phyloP scores from a whole-genome alignment of 1,140 invertebrate genomes.

The Phymorhynchus buccinoides region DNA sequence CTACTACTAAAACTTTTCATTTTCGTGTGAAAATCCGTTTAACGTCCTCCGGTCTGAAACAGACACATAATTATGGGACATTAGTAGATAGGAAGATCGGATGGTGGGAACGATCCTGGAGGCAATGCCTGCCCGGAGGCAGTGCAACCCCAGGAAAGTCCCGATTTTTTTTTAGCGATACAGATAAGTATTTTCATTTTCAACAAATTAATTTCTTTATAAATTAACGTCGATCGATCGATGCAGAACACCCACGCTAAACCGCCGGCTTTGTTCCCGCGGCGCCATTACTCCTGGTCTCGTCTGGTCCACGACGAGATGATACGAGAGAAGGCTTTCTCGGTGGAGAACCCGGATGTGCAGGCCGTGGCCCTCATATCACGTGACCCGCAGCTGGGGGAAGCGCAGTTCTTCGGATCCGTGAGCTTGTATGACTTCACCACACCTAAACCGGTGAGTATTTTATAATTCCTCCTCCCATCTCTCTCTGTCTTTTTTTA shows the following conservation, averaged over 20 bases:
- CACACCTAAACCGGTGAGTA: constrained; percentile 11
- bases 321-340: constrained; percentile 6
- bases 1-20: too few relatives aligned
- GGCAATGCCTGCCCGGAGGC: too few relatives aligned
- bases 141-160: too few relatives aligned
- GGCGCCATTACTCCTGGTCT: constrained; percentile 18
- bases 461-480: too few relatives aligned
- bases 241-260: neutral
- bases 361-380: constrained; percentile 9
- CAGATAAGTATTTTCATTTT: too few relatives aligned
- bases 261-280: neutral
- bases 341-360: constrained; percentile 15
- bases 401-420: constrained; percentile 18
- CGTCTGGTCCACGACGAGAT: constrained; percentile 2
- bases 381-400: constrained; percentile 2
- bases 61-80: too few relatives aligned
- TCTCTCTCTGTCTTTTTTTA: too few relatives aligned
- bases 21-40: too few relatives aligned
- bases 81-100: too few relatives aligned
- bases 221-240: neutral
- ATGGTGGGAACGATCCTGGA: too few relatives aligned
- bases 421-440: constrained; percentile 24
- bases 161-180: too few relatives aligned
- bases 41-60: too few relatives aligned
- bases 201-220: neutral